phyloP scores from a whole-genome alignment of 2,797 vertebrate genomes.

The Microctenopoma stevenorrisi region DNA sequence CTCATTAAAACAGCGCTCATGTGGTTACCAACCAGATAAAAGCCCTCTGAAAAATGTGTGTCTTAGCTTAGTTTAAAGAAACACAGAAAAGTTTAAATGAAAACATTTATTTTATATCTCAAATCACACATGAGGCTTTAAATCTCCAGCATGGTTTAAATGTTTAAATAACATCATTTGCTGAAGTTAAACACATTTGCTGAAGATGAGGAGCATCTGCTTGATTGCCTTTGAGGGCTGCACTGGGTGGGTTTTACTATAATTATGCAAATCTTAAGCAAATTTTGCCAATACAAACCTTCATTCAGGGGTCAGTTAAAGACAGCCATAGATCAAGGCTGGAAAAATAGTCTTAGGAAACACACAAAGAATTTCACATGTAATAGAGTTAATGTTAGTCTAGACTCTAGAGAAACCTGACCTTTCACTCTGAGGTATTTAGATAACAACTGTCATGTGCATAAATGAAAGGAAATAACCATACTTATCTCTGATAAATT shows the following conservation, averaged over 20 bases:
- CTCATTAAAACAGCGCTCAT: conserved; percentile 74
- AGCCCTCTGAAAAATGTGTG: conserved; percentile 63
- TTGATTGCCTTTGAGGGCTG: conserved; percentile 39
- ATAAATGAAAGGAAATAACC: not conserved
- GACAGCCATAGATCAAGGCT: conserved; percentile 20
- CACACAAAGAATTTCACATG: conserved; percentile 26
- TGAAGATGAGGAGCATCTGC: conserved; percentile 56
- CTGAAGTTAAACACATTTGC: conserved; percentile 47
- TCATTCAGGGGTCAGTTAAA: conserved; percentile 16
- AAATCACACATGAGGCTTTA: conserved; percentile 47
- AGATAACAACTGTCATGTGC: not conserved
- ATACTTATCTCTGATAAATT: not conserved
- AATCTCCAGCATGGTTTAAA: conserved; percentile 38
- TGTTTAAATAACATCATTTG: conserved; percentile 46
- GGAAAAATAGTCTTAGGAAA: conserved; percentile 29
- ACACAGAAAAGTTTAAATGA: conserved; percentile 50
- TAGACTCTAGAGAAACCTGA: conserved; percentile 7
- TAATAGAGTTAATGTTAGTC: conserved; percentile 12
- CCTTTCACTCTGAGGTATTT: not conserved
- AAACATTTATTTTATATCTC: conserved; percentile 43
- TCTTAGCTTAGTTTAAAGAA: conserved; percentile 49
- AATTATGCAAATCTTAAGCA: conserved; percentile 54
- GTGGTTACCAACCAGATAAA: conserved; percentile 62
- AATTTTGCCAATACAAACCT: conserved; percentile 31
- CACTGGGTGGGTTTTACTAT: conserved; percentile 29